Evolutionary conservation across 37 sponge, comb jelly and placozoan species (phyloP), one percentile per base, ranked within the genome.

Genomic region (Oscarella lobularis): DNA sequence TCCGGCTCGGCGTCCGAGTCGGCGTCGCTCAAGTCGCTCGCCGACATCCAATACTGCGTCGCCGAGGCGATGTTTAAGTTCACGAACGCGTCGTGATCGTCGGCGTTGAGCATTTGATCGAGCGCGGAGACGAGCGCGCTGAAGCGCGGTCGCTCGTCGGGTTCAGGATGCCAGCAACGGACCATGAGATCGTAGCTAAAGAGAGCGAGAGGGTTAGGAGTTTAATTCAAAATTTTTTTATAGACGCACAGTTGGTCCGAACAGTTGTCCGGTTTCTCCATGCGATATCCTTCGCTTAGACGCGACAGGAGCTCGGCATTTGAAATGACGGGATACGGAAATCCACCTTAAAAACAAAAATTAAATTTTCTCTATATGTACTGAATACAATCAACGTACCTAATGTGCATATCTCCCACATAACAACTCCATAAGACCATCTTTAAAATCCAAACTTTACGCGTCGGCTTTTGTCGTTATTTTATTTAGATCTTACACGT

Each of bases 201-300:
- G 9, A 48, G 20, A 48, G n/a, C n/a, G n/a, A n/a, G n/a, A n/a
- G n/a, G n/a, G n/a, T n/a, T n/a, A n/a, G n/a, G n/a, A n/a, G n/a
- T n/a, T n/a, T n/a, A n/a, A n/a, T n/a, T n/a, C n/a, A n/a, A n/a
- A n/a, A n/a, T n/a, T 35, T 2, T 48, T 81, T 75, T 82, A 76
- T 72, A 31, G 30, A 33, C 88, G 75, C 71, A 85, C 86, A 85
- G 54, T 55, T 85, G 78, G 29, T 68, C 34, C 54, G 89, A 88
- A 76, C 89, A 88, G 81, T 88, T 88, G 38, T 88, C 89, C 60
- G 89, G 89, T 54, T 81, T 80, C 29, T 88, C 89, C 89, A 88
- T 84, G 6, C 89, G 65, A 78, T 88, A 88, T 20, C 89, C 89
- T 36, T 36, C 38, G 35, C 71, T 73, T 39, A 88, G 82, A 40